Conservation (phyloP, 2,797 vertebrate species). For the Chaunax sp. region DNA sequence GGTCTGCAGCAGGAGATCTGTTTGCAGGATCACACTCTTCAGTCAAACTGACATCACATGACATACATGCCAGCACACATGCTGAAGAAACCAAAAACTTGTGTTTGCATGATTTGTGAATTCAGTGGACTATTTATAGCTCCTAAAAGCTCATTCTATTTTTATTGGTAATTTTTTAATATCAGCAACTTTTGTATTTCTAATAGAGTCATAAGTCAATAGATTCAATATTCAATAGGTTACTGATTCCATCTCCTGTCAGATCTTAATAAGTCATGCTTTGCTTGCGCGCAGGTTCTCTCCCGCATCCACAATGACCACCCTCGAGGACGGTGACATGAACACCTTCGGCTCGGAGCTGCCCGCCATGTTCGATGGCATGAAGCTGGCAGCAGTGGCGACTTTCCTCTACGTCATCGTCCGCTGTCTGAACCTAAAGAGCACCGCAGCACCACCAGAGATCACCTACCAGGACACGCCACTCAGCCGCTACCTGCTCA, state of each 20-base stretch:
- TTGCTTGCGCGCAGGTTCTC: slow-evolving; percentile 13
- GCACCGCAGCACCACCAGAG: slow-evolving; percentile 88
- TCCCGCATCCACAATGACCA: slow-evolving; percentile 57
- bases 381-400: slow-evolving; percentile 93
- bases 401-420: slow-evolving; percentile 93
- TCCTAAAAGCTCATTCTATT: no score
- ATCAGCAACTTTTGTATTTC: no score
- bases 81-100: no score
- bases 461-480: slow-evolving; percentile 89
- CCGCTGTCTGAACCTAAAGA: slow-evolving; percentile 94
- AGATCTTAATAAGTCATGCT: background rate
- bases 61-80: no score
- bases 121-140: no score
- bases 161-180: no score
- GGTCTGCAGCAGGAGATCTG: no score
- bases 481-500: slow-evolving; percentile 90
- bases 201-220: no score
- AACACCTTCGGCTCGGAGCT: slow-evolving; percentile 80
- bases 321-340: slow-evolving; percentile 48
- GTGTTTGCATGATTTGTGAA: no score
- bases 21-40: no score
- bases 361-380: slow-evolving; percentile 92
- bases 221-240: no score
- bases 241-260: background rate
- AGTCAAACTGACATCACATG: no score